Evolutionary conservation across 2,113 vertebrate species (phyloP).

Genomic region (Prietella phreatophila): DNA sequence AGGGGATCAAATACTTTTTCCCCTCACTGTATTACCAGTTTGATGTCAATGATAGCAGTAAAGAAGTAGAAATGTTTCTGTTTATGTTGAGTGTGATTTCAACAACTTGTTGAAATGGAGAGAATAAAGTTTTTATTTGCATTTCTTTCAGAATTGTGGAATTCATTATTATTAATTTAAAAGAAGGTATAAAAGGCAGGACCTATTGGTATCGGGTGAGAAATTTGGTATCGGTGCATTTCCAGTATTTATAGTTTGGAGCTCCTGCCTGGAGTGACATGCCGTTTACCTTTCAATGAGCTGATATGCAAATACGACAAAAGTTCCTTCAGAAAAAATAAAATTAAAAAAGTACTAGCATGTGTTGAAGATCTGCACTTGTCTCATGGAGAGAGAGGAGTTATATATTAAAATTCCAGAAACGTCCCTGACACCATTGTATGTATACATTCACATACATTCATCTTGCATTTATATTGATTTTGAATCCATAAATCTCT

Average conservation of each 20-base stretch:
- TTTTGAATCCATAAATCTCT: conserved; percentile 25
- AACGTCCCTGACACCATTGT: conserved; percentile 15
- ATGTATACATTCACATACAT: neutral
- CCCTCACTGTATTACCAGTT: no score
- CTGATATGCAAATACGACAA: neutral
- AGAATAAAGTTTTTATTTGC: no score
- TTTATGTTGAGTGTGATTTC: no score
- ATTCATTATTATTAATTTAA: no score
- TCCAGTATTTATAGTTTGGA: neutral
- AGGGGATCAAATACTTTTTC: no score
- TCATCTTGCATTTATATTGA: conserved; percentile 28
- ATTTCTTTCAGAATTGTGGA: no score
- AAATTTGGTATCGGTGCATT: no score
- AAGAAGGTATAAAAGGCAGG: no score
- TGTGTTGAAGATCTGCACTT: conserved; percentile 33
- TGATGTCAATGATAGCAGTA: no score
- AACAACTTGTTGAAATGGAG: no score
- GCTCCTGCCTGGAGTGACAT: neutral
- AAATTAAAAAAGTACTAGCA: conserved; percentile 27
- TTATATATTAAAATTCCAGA: conserved; percentile 9
- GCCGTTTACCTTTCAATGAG: neutral
- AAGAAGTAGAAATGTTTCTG: no score
- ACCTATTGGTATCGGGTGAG: no score
- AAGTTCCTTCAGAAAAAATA: neutral
- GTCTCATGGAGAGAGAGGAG: neutral